Conservation (phyloP, 1,140 invertebrate species). For the Trypoxylus dichotomus region DNA sequence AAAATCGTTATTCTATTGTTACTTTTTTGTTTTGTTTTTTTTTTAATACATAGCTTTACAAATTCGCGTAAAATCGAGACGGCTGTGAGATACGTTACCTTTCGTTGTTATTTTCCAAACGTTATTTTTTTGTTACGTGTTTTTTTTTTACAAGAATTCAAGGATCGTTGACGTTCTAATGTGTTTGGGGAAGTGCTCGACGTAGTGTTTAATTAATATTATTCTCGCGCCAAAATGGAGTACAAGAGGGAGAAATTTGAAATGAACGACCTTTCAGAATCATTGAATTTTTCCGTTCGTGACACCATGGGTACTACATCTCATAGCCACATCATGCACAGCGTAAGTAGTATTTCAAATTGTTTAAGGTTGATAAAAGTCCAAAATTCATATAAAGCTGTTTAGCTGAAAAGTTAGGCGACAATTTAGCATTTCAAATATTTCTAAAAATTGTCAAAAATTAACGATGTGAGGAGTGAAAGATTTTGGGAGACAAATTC, state of each 20-base stretch:
- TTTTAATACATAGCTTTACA: no score
- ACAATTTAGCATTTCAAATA: not conserved
- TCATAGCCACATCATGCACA: not conserved
- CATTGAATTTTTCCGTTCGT: not conserved
- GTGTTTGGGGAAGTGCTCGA: not conserved
- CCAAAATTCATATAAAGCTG: not conserved
- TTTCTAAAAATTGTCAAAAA: no score
- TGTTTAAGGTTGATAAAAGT: not conserved
- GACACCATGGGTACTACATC: not conserved
- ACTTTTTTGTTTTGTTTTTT: no score
- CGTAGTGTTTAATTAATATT: not conserved
- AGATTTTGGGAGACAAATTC: no score
- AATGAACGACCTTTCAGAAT: not conserved
- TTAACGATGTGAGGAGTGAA: no score
- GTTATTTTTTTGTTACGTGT: no score
- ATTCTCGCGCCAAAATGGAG: not conserved
- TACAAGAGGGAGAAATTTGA: not conserved
- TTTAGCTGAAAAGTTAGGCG: not conserved
- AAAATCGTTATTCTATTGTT: no score
- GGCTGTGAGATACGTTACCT: no score
- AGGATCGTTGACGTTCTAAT: not conserved
- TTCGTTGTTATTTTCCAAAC: no score
- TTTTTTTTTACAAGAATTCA: no score
- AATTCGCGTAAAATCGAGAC: no score
- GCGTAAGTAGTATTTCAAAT: not conserved